Percentiles rank a stretch among this genome's conserved stretches.
phyloP scores from a whole-genome alignment of 2,797 vertebrate genomes.

The Etheostoma nigrum region DNA sequence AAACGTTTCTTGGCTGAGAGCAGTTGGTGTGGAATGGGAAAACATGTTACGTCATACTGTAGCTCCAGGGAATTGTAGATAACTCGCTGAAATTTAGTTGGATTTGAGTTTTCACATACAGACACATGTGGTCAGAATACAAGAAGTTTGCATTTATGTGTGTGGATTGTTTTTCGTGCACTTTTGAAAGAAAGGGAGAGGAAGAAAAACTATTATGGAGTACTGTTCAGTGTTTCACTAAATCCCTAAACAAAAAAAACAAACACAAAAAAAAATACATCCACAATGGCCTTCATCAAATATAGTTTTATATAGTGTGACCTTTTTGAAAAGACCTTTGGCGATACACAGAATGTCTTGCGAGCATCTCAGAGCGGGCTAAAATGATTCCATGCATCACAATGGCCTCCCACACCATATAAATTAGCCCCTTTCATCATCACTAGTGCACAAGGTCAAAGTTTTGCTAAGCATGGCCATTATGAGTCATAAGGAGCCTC shows the following conservation, averaged over 20 bases:
- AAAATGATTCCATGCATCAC: conserved; percentile 71
- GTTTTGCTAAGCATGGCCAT: conserved; percentile 49
- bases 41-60: background rate
- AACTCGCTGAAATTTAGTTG: conserved; percentile 8
- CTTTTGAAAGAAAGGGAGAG: background rate
- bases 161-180: background rate
- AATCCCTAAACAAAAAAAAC: background rate
- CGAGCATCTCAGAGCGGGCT: conserved; percentile 41
- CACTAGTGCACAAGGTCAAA: conserved; percentile 62
- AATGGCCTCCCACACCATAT: conserved; percentile 37
- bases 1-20: conserved; percentile 36
- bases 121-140: conserved; percentile 32
- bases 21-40: background rate
- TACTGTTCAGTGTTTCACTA: background rate
- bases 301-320: conserved; percentile 10
- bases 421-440: conserved; percentile 73
- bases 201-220: background rate
- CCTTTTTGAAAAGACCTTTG: conserved; percentile 70
- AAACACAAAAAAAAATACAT: too few relatives aligned
- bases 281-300: background rate
- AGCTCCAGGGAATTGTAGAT: conserved; percentile 29
- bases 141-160: background rate
- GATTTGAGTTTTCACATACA: conserved; percentile 28
- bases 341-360: conserved; percentile 39
- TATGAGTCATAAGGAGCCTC: conserved; percentile 55